phyloP scores from a whole-genome alignment of 1,140 invertebrate genomes.

The Megalonaias nervosa region DNA sequence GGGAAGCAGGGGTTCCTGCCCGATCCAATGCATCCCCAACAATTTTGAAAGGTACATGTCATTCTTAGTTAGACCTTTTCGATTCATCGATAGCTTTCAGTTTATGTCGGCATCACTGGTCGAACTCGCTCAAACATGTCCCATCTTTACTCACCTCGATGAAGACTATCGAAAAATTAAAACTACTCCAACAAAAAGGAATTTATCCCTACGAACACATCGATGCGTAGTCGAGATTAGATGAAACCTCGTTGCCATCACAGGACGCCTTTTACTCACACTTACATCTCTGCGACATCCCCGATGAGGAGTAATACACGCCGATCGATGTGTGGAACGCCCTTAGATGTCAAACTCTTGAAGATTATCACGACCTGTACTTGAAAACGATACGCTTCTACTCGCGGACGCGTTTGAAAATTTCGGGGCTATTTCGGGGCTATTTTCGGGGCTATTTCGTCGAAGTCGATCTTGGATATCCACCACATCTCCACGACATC shows the following conservation, averaged over 20 bases:
- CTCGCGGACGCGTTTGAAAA: slow-evolving; percentile 44
- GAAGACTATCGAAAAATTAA: neutral
- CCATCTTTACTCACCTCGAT: neutral
- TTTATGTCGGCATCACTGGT: slow-evolving; percentile 1
- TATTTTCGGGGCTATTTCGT: slow-evolving; percentile 25
- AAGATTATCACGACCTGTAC: slow-evolving; percentile 39
- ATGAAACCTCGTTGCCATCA: slow-evolving; percentile 22
- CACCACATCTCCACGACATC: slow-evolving; percentile 14
- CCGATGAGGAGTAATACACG: slow-evolving; percentile 23
- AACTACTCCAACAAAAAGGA: slow-evolving; percentile 20
- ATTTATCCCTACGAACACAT: slow-evolving; percentile 27
- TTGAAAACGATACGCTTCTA: slow-evolving; percentile 31
- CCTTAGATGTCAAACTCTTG: slow-evolving; percentile 22
- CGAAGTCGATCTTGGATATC: slow-evolving; percentile 34
- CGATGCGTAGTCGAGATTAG: slow-evolving; percentile 4
- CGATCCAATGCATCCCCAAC: slow-evolving; percentile 61
- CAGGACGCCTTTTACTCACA: slow-evolving; percentile 24
- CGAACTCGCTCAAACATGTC: neutral
- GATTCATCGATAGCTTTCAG: slow-evolving; percentile 27
- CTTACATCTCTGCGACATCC: slow-evolving; percentile 11
- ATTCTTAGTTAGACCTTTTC: slow-evolving; percentile 28
- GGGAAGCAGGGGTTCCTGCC: no score
- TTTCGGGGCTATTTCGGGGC: slow-evolving; percentile 25
- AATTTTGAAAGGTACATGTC: slow-evolving; percentile 66
- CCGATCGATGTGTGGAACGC: slow-evolving; percentile 22